Base-by-base conservation (phyloP, 1,140 invertebrate genomes). In the Meloidogyne chitwoodi region DNA sequence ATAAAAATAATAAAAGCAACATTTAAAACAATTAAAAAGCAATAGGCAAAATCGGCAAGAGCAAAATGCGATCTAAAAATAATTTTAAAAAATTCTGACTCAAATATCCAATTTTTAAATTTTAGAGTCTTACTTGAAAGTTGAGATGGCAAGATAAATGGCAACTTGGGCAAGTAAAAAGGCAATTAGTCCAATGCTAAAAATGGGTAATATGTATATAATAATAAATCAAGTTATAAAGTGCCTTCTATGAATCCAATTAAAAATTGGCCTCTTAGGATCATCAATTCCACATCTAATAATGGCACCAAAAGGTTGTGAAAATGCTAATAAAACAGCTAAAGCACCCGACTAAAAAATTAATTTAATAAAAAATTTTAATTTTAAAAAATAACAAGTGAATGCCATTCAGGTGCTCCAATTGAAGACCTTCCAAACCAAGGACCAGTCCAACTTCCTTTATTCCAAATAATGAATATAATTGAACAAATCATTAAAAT, bases 381-480 rank as follows among this genome's bases (percentile, higher is more conserved):
- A 68, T 62, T 77, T 38, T 31, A 19, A 31, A 77, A n/a, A 38
- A 22, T 76, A 12, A 75, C 63, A 19, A 65, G 44, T 5, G 73
- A 75, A n/a, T 67, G 73, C 73, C 65, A 75, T 62, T 16, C 73
- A 29, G 26, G 41, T 27, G 26, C 31, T 2, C 29, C 24, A 2
- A 31, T 14, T 29, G 31, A 27, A 27, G 56, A 10, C 14, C 24
- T 34, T 14, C 62, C 76, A 44, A 78, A 61, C 76, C 77, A 79
- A 16, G 77, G 79, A 31, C 79, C 80, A 34, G 80, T 83, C 79
- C 79, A 80, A 27, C 65, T 38, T n/a, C 68, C 76, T n/a, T 79
- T 71, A 31, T 16, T 48, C 34, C 80, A 26, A 22, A 73, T 61
- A 19, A 80, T 72, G 10, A 77, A 29, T 48, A 83, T 19, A 22